Evolutionary conservation across 2,113 vertebrate species (phyloP).

Genomic region (Illadopsis cleaveri): DNA sequence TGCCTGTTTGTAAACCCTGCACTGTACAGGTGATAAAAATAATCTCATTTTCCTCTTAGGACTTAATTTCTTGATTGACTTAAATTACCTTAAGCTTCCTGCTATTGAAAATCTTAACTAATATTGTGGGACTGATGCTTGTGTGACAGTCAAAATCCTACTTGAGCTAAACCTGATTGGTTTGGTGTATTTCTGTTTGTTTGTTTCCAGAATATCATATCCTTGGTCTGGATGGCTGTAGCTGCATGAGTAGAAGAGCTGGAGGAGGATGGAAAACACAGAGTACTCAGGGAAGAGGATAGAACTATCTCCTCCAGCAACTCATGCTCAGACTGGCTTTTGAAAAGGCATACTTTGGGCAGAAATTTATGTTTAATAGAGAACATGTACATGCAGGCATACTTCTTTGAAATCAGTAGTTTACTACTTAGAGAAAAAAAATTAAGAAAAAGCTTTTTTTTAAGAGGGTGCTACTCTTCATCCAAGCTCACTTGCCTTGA

Average conservation of each 20-base stretch:
- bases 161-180: not conserved
- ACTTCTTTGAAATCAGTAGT: not conserved
- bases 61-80: not conserved
- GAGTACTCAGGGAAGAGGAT: not conserved
- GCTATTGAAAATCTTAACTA: not conserved
- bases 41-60: not conserved
- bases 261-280: not conserved
- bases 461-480: not conserved
- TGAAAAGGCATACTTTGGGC: not conserved
- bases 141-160: not conserved
- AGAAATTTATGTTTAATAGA: not conserved
- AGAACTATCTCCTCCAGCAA: not conserved
- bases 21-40: not conserved
- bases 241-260: not conserved
- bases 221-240: not conserved
- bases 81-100: not conserved
- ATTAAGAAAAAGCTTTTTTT: fast-evolving
- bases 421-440: not conserved
- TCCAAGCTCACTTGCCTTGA: not conserved
- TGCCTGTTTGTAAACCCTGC: not conserved
- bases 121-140: not conserved
- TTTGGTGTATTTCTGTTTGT: not conserved
- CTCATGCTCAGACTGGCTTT: not conserved
- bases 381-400: not conserved
- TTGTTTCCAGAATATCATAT: not conserved